Base-by-base conservation (phyloP, 2,888 invertebrate species). In the Adela reaumurella region DNA sequence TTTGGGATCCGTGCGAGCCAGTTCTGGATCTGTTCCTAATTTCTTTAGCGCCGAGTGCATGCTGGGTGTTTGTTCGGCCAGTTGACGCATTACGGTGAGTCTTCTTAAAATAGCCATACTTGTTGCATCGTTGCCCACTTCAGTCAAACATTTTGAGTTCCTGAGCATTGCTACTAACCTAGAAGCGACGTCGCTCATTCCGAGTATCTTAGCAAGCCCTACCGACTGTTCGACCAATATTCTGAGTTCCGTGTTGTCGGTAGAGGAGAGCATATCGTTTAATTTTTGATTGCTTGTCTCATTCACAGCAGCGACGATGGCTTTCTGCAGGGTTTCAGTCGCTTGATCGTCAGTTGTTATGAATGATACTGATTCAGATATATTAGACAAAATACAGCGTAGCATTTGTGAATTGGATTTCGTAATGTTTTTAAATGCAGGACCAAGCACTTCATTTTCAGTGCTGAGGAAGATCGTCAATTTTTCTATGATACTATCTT, bases 41-140 rank as follows among this genome's bases (percentile, higher is more conserved):
- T 86, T 82, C 19, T 76, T 72, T 17, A 90, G 68, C 1, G 88
- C 86, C 10, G 80, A 79, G 54, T 81, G 73, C 51, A 87, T 74
- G 17, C 81, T 82, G 3, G 86, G 86, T 47, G 85, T 82, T 54
- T 83, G 80, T 54, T 87, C 85, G 0, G 89, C 86, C 1, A 90
- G 68, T 65, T 88, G 86, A 46, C 85, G 74, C 82, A 90, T 89
- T 1, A 90, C 81, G 6, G 86, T 84, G 46, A 88, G 68, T 51
- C 89, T 74, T 65, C 84, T 85, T n/a, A 90, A 63, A 55, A 89
- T 84, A 54, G 85, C 86, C 45, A 85, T 61, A n/a, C 83, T 81
- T 6, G 83, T 77, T 43, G 73, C 67, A 58, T 88, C 87, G 42
- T 74, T 70, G 17, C 81, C 76, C 49, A 87, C 65, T 55, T 81